Evolutionary conservation across 2,797 vertebrate species (phyloP).

Genomic region (Fringilla coelebs): DNA sequence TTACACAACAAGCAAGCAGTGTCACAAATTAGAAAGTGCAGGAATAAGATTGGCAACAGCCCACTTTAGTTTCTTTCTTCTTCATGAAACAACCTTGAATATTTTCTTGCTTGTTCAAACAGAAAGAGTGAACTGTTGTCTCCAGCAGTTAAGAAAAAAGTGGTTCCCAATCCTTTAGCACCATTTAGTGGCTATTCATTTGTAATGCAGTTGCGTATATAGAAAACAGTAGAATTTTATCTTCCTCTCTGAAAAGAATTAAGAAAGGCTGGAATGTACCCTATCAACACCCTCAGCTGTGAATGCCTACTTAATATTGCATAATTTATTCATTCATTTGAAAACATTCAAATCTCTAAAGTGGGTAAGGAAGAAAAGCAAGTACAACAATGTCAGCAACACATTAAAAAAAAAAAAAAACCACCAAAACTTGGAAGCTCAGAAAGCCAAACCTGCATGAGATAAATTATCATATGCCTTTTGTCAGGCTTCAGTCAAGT

Average conservation of each 20-base stretch:
- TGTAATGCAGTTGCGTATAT: neutral
- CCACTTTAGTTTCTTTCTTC: neutral
- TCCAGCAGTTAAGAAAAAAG: neutral
- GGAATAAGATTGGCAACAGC: neutral
- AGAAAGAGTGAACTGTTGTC: neutral
- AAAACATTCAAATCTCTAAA: neutral
- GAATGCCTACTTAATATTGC: neutral
- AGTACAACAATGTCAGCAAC: neutral
- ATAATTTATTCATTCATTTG: neutral
- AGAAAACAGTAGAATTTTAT: neutral
- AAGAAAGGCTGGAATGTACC: neutral
- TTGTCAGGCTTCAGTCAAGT: neutral
- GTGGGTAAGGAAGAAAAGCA: neutral
- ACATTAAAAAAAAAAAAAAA: neutral
- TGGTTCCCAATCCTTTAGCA: conserved; percentile 18
- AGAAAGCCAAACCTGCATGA: neutral
- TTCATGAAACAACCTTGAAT: neutral
- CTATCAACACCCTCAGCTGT: neutral
- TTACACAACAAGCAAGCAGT: neutral
- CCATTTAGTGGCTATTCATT: conserved; percentile 52
- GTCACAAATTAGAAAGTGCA: neutral
- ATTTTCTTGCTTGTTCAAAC: neutral
- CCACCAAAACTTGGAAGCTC: rapidly evolving
- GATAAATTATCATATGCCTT: neutral
- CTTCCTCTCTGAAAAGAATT: neutral